Evolutionary conservation across 2,888 invertebrate species (phyloP).

Genomic region (Plagodis dolabraria): DNA sequence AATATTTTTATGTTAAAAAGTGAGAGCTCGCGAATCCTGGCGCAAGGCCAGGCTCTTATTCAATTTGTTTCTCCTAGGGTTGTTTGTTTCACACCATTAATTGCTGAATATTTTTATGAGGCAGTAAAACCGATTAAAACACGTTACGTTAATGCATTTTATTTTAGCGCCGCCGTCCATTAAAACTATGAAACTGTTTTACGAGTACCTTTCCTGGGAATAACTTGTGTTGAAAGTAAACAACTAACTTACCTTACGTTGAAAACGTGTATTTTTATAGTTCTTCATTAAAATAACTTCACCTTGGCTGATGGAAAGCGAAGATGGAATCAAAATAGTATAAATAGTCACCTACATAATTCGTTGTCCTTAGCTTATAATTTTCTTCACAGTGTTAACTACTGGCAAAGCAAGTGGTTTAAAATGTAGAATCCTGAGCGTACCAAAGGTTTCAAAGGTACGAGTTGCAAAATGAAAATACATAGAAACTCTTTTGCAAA

Average conservation of each 20-base stretch:
- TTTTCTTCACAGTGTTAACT: too few species aligned
- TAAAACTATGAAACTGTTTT: conserved; percentile 29
- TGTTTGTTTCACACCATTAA: conserved; percentile 50
- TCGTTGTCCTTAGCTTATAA: too few species aligned
- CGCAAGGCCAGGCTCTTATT: conserved; percentile 63
- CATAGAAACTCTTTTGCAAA: too few species aligned
- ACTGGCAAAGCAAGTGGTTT: too few species aligned
- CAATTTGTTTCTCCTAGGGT: conserved; percentile 60
- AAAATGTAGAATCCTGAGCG: too few species aligned
- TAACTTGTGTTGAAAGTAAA: conserved; percentile 1
- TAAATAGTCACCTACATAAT: too few species aligned
- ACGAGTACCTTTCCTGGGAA: conserved; percentile 20
- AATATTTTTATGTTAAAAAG: conserved; percentile 29
- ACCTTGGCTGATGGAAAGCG: too few species aligned
- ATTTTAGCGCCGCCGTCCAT: conserved; percentile 47
- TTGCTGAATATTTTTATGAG: conserved; percentile 55
- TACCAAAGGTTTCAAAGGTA: too few species aligned
- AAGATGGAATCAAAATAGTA: too few species aligned
- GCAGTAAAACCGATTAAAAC: conserved; percentile 61
- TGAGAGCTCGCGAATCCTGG: conserved; percentile 47
- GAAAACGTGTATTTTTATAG: too few species aligned
- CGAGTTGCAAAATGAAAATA: too few species aligned
- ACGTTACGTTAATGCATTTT: conserved; percentile 55
- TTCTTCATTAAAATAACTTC: too few species aligned
- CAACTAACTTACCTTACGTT: background rate